Conservation (phyloP, 2,797 vertebrate genomes). For the Malurus splendens region DNA sequence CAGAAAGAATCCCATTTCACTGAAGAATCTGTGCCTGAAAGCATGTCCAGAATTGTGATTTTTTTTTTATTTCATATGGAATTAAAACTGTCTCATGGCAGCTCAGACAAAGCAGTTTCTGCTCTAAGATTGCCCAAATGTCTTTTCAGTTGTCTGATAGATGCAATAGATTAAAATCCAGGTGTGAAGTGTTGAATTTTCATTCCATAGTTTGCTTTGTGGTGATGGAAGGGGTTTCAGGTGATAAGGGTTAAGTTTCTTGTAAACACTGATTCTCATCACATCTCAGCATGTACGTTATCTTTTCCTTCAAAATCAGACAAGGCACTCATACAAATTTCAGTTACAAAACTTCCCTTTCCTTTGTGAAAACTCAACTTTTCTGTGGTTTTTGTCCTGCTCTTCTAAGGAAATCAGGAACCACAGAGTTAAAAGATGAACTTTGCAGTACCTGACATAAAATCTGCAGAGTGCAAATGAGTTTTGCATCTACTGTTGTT, state of each 20-base stretch:
- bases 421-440: neutral
- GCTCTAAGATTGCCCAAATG: neutral
- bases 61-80: neutral
- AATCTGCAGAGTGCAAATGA: neutral
- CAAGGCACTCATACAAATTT: rapidly evolving
- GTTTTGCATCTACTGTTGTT: neutral
- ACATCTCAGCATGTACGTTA: neutral
- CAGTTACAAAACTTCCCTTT: neutral
- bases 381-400: neutral
- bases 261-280: neutral
- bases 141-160: neutral
- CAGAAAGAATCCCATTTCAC: neutral
- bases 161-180: neutral
- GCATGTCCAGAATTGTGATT: rapidly evolving
- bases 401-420: neutral
- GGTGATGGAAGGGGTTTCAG: neutral
- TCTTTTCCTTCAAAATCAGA: neutral
- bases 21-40: neutral
- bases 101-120: neutral
- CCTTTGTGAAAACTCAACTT: neutral
- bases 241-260: neutral
- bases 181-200: neutral
- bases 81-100: neutral
- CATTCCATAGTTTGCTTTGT: neutral
- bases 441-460: neutral